Evolutionary conservation across 2,113 vertebrate species (phyloP), one percentile per base, ranked within the genome.

Genomic region (Myodes glareolus): DNA sequence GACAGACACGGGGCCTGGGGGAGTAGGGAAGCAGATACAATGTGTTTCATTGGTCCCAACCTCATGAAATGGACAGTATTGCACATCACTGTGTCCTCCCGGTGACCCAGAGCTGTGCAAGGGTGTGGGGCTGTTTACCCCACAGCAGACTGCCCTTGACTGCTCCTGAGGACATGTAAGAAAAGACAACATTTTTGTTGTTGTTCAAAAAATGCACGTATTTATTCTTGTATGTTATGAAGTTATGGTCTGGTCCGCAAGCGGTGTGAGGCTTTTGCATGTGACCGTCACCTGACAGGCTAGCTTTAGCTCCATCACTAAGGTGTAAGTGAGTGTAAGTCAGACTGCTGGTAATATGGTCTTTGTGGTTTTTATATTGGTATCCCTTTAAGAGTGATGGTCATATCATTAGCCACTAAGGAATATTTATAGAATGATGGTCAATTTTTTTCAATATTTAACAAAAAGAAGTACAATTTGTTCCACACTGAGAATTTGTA

Each of bases 371-470:
- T 77, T 77, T 47, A 70, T 65, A 27, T 70, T 89, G 91, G 91
- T 93, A 91, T 31, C 8, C 36, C 65, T 45, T 91, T 1, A 39
- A 70, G 21, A 50, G 42, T 63, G 27, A 63, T 2, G 23, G 13
- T 67, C 19, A 1, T 89, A n/a, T 88, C 65, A 45, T 96, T 85
- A 91, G 29, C n/a, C n/a, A 68, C 16, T 58, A 82, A 67, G 61
- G 61, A 87, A 86, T 93, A 85, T 29, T 78, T 72, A 90, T 39
- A 7, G 7, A 42, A 80, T 73, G 10, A 47, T 63, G 77, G 94
- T 87, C 88, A 68, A 36, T 45, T 87, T 95, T 90, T 88, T 47
- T 42, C 65, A 84, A 3, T 70, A 39, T 80, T 93, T 91, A n/a
- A 75, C 89, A 67, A 88, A 77, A 33, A 88, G 65, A 70, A 58